Conservation (phyloP, 1,140 invertebrate genomes). For the Nasonia longicornis region DNA sequence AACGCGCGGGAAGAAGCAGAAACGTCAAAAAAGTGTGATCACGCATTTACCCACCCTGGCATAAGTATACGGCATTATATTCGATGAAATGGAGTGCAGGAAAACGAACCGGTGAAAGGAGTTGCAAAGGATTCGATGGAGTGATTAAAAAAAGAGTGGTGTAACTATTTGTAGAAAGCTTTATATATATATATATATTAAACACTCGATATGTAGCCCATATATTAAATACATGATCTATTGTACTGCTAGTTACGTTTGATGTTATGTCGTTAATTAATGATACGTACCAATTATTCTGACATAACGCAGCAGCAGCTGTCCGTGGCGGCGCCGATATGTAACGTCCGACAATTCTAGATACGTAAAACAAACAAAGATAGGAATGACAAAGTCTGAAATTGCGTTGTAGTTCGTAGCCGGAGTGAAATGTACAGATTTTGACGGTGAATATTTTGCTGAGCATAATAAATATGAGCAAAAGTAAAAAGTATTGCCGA, state of each 20-base stretch:
- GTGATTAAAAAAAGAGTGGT: slow-evolving; percentile 52
- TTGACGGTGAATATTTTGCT: slow-evolving; percentile 30
- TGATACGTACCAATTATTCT: slow-evolving; percentile 53
- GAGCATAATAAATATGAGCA: slow-evolving; percentile 7
- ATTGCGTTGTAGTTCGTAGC: slow-evolving; percentile 42
- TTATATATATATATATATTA: slow-evolving; percentile 60
- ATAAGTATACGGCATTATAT: slow-evolving; percentile 62
- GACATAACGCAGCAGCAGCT: slow-evolving; percentile 53
- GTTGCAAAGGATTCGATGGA: slow-evolving; percentile 42
- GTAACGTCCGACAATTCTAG: slow-evolving; percentile 63
- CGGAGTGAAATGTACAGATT: slow-evolving; percentile 56
- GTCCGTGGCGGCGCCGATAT: slow-evolving; percentile 60
- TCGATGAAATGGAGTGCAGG: slow-evolving; percentile 43
- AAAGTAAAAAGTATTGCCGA: background rate
- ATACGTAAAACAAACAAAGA: slow-evolving; percentile 61
- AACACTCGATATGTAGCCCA: slow-evolving; percentile 25
- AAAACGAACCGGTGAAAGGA: slow-evolving; percentile 1
- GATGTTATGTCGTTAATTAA: slow-evolving; percentile 63
- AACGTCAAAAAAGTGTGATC: slow-evolving; percentile 62
- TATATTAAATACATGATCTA: slow-evolving; percentile 52
- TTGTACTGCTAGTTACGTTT: slow-evolving; percentile 64
- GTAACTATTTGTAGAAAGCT: slow-evolving; percentile 67
- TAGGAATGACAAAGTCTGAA: slow-evolving; percentile 55
- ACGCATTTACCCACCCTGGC: slow-evolving; percentile 57
- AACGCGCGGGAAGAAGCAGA: slow-evolving; percentile 34